These are phyloP conservation scores for Radopholus similis DNA, from an alignment of 1,140 invertebrate species.

Conservation along the genomic window DNA sequence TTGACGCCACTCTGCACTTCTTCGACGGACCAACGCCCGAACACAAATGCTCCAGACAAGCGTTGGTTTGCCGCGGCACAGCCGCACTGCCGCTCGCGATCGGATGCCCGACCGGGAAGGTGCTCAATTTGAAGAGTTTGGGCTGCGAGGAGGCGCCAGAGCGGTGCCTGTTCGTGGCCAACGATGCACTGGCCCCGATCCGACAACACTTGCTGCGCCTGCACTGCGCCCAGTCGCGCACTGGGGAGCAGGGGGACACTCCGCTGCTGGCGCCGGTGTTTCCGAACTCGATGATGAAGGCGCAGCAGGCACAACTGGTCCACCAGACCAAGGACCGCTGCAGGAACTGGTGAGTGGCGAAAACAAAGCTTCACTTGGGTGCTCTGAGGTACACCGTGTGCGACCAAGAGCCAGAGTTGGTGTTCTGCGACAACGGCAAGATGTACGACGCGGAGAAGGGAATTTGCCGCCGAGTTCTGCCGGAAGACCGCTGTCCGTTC, in stretches of 20 bases:
- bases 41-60: constrained; percentile 19
- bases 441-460: constrained; percentile 11
- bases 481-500: constrained; percentile 17
- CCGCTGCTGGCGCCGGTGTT: neutral
- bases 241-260: neutral
- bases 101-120: constrained; percentile 13
- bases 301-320: neutral
- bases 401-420: constrained; percentile 11
- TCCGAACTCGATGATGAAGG: neutral
- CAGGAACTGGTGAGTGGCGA: constrained; percentile 5
- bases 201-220: neutral
- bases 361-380: neutral
- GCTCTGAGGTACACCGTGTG: constrained; percentile 13
- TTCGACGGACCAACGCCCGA: neutral
- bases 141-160: neutral
- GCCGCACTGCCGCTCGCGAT: constrained; percentile 10
- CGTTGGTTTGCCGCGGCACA: constrained; percentile 10
- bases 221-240: neutral
- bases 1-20: constrained; percentile 13
- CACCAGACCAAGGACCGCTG: neutral
- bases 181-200: neutral
- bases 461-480: constrained; percentile 12
- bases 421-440: constrained; percentile 20
- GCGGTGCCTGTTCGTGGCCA: neutral
- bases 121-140: constrained; percentile 8